phyloP scores from a whole-genome alignment of 2,113 vertebrate species.

The Oreochromis spilurus region DNA sequence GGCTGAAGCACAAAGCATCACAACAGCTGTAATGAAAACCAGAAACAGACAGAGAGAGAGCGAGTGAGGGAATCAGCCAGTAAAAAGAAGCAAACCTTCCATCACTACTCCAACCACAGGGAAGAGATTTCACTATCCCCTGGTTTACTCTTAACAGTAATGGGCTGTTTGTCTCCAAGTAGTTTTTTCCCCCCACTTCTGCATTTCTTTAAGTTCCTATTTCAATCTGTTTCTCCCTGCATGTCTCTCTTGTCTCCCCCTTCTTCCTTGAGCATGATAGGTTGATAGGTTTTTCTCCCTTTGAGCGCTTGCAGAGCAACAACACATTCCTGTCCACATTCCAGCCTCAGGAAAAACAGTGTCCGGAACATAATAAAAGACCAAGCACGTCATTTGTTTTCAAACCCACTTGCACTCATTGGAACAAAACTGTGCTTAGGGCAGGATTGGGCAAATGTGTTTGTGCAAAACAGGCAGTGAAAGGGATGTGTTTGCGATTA shows the following conservation, averaged over 20 bases:
- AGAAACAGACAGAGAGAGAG: constrained; percentile 15
- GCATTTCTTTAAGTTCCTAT: not conserved
- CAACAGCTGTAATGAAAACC: constrained; percentile 61
- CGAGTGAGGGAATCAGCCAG: not conserved
- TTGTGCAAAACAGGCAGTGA: constrained; percentile 42
- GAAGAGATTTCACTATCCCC: not conserved
- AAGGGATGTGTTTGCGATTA: constrained; percentile 50
- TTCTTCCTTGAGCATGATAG: constrained; percentile 35
- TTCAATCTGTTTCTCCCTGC: not conserved
- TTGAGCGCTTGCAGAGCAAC: constrained; percentile 63
- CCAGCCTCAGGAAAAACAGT: constrained; percentile 71
- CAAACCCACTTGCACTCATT: constrained; percentile 59
- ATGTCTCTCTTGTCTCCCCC: not conserved
- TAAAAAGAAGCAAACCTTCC: constrained; percentile 7
- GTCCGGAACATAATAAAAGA: constrained; percentile 74
- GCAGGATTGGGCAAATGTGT: constrained; percentile 52
- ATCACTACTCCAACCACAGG: not conserved
- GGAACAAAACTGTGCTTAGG: constrained; percentile 59
- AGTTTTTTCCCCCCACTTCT: not conserved
- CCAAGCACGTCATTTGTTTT: constrained; percentile 70
- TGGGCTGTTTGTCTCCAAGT: constrained; percentile 26
- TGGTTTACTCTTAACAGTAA: not conserved
- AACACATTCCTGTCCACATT: constrained; percentile 74
- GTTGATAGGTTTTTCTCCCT: constrained; percentile 57
- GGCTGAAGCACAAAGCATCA: constrained; percentile 55